Evolutionary conservation across 2,888 invertebrate species (phyloP), one percentile per base, ranked within the genome.

Genomic region (Tortrix viridana): DNA sequence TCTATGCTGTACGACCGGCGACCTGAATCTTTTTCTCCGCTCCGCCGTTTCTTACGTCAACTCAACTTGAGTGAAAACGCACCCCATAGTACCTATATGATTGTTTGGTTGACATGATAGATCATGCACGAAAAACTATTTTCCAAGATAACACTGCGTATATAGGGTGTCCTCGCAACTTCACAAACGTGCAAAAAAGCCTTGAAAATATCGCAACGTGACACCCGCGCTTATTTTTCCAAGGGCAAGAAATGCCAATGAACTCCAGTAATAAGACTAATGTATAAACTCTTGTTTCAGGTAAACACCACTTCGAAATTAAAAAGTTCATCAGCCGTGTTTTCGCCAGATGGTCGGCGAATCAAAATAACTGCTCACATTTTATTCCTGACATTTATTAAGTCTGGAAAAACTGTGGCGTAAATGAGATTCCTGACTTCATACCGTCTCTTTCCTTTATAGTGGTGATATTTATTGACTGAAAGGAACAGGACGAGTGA

Each of bases 381-480:
- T 81, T 77, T 84, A 80, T 84, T 81, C 73, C 67, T 71, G 71
- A 73, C 79, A 79, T 86, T 82, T 79, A 80, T 85, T 79, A 77
- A 76, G 82, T 76, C 81, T 71, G 77, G 72, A 72, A 74, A 69
- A 62, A 71, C 72, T 85, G 86, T 84, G 80, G 52, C 44, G 23
- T 16, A 41, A n/a, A 41, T n/a, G 6, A 14, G 5, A 41, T 41
- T n/a, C 32, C 32, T 32, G 5, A 41, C 41, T 6, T 1, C 41
- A 41, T 41, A 5, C 16, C 16, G 5, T 41, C 41, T 16, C 41
- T 14, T 41, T 41, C 41, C 26, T 41, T 5, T 41, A 2, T 14
- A 41, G n/a, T 41, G 5, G 12, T 41, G 5, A n/a, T n/a, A 38
- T 3, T n/a, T 1, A n/a, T 38, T 5, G n/a, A 14, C 5, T 41